phyloP scores from a whole-genome alignment of 2,888 invertebrate genomes.

The Lithophane semibrunnea region DNA sequence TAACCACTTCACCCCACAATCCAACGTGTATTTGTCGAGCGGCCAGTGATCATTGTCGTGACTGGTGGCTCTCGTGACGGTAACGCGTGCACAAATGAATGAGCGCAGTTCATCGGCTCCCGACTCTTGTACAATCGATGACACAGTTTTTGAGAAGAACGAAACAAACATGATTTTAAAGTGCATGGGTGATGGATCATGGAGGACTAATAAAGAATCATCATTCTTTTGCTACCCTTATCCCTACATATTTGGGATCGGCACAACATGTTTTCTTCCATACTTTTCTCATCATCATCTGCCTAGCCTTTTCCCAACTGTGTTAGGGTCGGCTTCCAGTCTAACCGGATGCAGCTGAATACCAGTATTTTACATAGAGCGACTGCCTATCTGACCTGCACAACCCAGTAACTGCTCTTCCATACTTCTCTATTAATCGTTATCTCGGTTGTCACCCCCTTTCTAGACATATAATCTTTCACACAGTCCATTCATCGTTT shows the following conservation, averaged over 20 bases:
- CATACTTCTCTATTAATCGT: neutral
- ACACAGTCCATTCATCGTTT: neutral
- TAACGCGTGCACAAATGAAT: constrained; percentile 35
- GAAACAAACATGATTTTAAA: neutral
- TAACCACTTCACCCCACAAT: constrained; percentile 2
- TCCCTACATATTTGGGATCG: neutral
- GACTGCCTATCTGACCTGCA: no score
- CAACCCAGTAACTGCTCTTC: neutral
- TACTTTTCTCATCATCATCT: neutral
- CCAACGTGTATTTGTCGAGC: constrained; percentile 14
- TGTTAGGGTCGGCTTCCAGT: no score
- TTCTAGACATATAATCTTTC: neutral
- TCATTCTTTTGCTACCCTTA: no score
- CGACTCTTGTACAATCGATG: constrained; percentile 36
- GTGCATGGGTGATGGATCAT: no score
- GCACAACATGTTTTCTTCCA: neutral
- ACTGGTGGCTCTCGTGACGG: constrained; percentile 43
- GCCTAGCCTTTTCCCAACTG: no score
- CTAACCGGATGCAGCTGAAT: no score
- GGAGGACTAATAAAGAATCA: no score
- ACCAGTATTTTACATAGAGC: no score
- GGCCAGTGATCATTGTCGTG: constrained; percentile 33
- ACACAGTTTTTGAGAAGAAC: constrained; percentile 8
- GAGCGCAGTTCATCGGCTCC: constrained; percentile 27
- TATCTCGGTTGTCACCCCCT: neutral